phyloP scores from a whole-genome alignment of 2,888 invertebrate genomes.

The Blastobasis lacticolella region DNA sequence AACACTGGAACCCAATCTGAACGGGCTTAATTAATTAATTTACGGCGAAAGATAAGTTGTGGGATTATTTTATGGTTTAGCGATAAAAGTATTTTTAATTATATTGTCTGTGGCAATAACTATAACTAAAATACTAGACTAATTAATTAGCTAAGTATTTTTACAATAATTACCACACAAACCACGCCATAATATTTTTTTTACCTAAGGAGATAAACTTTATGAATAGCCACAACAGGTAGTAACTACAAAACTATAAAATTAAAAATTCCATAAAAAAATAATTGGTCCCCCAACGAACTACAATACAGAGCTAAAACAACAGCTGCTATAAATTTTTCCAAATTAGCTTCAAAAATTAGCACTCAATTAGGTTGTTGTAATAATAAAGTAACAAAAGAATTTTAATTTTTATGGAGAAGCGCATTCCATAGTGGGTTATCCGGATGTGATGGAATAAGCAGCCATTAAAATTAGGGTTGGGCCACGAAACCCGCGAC shows the following conservation, averaged over 20 bases:
- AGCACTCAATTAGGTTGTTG: too few relatives aligned
- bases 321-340: neutral
- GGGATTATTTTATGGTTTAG: too few relatives aligned
- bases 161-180: too few relatives aligned
- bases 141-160: neutral
- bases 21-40: conserved; percentile 55
- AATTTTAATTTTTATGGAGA: neutral
- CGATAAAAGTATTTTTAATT: too few relatives aligned
- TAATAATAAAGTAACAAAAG: too few relatives aligned
- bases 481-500: conserved; percentile 61
- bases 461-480: conserved; percentile 76
- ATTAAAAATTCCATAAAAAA: neutral
- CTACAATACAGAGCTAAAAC: neutral
- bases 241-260: too few relatives aligned
- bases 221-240: too few relatives aligned
- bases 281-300: neutral
- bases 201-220: too few relatives aligned
- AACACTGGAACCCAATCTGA: conserved; percentile 56
- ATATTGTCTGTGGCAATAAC: too few relatives aligned
- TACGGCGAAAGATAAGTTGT: conserved; percentile 1
- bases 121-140: neutral
- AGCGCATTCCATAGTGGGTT: conserved; percentile 47
- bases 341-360: too few relatives aligned
- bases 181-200: too few relatives aligned
- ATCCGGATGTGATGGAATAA: conserved; percentile 60